Evolutionary conservation across 2,113 vertebrate species (phyloP).

Genomic region (Myiagra hebetior): DNA sequence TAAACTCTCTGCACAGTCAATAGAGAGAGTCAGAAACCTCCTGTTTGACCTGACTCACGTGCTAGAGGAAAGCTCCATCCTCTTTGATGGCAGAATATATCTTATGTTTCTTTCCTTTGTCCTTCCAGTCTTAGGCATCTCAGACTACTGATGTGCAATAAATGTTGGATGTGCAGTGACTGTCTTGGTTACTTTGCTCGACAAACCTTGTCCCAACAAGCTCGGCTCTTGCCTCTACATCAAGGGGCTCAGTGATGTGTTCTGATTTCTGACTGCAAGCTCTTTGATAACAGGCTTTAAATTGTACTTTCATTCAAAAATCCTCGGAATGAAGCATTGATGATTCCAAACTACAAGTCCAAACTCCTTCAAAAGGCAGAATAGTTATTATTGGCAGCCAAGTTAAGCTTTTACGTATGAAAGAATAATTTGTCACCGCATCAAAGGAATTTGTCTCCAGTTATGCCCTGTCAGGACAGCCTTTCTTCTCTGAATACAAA

Average conservation of each 20-base stretch:
- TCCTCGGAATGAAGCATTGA: neutral
- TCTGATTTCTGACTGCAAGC: neutral
- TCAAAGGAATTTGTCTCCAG: neutral
- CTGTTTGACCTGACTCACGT: neutral
- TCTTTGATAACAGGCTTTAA: neutral
- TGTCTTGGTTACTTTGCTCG: rapidly evolving
- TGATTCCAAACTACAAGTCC: neutral
- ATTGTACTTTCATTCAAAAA: neutral
- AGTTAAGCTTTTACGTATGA: neutral
- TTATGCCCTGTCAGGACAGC: neutral
- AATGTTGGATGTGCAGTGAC: neutral
- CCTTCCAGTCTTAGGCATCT: neutral
- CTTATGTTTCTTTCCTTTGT: neutral
- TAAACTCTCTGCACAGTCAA: neutral
- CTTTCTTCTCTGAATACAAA: neutral
- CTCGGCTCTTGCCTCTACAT: neutral
- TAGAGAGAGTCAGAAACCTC: neutral
- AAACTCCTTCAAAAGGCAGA: neutral
- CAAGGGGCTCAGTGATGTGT: neutral
- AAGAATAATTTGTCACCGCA: neutral
- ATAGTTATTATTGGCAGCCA: neutral
- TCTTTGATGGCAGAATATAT: neutral
- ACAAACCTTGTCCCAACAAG: neutral
- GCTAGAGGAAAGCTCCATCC: neutral
- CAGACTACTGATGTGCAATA: neutral